Base-by-base conservation (phyloP, 2,888 invertebrate genomes). In the Nephrocerus scutellatus region DNA sequence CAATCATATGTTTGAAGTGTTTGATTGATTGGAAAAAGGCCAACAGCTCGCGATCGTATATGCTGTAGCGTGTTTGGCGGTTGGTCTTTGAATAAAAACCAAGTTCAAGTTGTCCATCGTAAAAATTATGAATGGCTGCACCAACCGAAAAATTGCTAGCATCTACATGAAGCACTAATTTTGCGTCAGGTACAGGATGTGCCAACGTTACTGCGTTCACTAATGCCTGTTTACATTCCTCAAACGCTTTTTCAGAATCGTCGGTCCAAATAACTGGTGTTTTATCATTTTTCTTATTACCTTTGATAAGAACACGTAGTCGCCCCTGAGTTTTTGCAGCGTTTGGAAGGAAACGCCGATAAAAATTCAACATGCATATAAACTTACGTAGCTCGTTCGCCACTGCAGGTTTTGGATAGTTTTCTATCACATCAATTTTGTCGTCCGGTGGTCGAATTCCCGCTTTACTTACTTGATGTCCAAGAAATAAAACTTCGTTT, bases 111-210 rank as follows among this genome's bases (percentile, higher is more conserved):
- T 6, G 10, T 12, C 23, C 26, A 8, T 31, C 30, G 12, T 16
- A 7, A 4, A 25, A n/a, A 25, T 46, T 30, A 13, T 46, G 37
- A 14, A 43, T 16, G 5, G 30, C 45, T 13, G 41, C 40, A 3
- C 48, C 46, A 3, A 47, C 41, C 12, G 39, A 40, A 9, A 43
- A 44, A 28, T 47, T 39, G 18, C 41, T 44, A 8, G 45, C 45
- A 18, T 48, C 48, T 4, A 44, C 43, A n/a, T 42, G 33, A n/a
- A 46, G 22, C 2, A 39, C 24, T 3, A 47, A 28, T 16, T 47
- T 39, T 9, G 42, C 40, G 18, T 42, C 39, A 30, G 40, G 34
- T 5, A 33, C 31, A 8, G 42, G 47, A 18, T 44, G 38, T 9
- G 26, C 28, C 9, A 44, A 19, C 15, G 24, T 12, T 18, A 33